Conservation (phyloP, 2,797 vertebrate genomes). For the Buceros bicornis region DNA sequence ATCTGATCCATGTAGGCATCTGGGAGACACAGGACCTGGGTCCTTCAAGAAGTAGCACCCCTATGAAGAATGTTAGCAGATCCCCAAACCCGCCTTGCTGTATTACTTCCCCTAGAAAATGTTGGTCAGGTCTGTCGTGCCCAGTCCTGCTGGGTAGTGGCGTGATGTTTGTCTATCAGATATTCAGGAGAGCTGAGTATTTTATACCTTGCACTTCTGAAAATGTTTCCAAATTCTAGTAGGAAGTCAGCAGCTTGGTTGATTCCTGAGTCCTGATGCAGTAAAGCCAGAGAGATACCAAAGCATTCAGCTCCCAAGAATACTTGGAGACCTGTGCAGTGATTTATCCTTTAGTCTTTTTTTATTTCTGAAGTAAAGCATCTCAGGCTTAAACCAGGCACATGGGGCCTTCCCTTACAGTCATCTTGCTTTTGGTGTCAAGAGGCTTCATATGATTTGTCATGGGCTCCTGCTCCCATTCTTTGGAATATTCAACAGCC, state of each 20-base stretch:
- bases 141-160: background rate
- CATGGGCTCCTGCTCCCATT: constrained; percentile 61
- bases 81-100: background rate
- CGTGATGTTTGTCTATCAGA: background rate
- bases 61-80: background rate
- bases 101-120: background rate
- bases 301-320: background rate
- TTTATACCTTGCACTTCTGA: background rate
- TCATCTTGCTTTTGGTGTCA: constrained; percentile 42
- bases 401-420: constrained; percentile 4
- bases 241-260: background rate
- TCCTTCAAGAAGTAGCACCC: background rate
- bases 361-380: constrained; percentile 18
- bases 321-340: background rate
- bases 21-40: background rate
- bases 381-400: constrained; percentile 3
- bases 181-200: background rate
- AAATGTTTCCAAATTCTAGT: background rate
- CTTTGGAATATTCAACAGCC: constrained; percentile 60
- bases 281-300: background rate
- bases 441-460: constrained; percentile 59
- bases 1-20: background rate
- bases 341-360: background rate
- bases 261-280: background rate
- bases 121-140: background rate